These are phyloP conservation scores for Axea sp. DNA, from an alignment of 2,888 invertebrate genomes.

Conservation along the genomic window DNA sequence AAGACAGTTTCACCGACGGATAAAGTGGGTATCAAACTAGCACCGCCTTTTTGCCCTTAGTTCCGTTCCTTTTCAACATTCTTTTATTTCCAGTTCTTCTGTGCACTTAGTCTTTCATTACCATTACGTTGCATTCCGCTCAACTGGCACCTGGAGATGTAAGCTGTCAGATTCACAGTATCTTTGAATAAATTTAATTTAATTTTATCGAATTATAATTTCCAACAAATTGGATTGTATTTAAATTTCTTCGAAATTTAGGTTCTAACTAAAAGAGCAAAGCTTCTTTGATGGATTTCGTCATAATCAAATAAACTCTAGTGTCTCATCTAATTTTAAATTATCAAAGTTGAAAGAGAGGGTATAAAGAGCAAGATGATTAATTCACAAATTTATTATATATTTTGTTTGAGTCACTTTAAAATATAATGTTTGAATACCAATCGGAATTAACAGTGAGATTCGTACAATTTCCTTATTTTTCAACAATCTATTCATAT, in stretches of 20 bases:
- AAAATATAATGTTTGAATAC: no score
- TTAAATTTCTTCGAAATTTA: not conserved
- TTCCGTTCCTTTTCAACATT: slow-evolving; percentile 39
- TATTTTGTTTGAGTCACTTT: no score
- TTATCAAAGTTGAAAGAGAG: no score
- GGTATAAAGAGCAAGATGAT: no score
- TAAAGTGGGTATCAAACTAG: slow-evolving; percentile 39
- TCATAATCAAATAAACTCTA: not conserved
- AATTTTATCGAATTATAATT: slow-evolving; percentile 65
- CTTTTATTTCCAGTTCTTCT: slow-evolving; percentile 53
- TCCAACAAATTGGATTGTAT: not conserved
- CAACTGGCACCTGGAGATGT: slow-evolving; percentile 65
- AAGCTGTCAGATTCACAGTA: slow-evolving; percentile 75
- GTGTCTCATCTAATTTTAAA: no score
- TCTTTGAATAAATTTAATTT: slow-evolving; percentile 61
- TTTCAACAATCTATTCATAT: no score
- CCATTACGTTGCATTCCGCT: slow-evolving; percentile 70
- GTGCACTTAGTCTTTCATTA: slow-evolving; percentile 62
- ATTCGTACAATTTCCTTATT: no score
- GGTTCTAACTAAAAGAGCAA: no score
- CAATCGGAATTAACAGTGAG: no score
- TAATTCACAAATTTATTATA: no score
- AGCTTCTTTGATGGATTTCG: no score
- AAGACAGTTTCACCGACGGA: slow-evolving; percentile 34
- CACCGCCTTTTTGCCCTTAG: slow-evolving; percentile 25